Conservation (phyloP, 1,140 invertebrate genomes). For the Drosophila setifemur region DNA sequence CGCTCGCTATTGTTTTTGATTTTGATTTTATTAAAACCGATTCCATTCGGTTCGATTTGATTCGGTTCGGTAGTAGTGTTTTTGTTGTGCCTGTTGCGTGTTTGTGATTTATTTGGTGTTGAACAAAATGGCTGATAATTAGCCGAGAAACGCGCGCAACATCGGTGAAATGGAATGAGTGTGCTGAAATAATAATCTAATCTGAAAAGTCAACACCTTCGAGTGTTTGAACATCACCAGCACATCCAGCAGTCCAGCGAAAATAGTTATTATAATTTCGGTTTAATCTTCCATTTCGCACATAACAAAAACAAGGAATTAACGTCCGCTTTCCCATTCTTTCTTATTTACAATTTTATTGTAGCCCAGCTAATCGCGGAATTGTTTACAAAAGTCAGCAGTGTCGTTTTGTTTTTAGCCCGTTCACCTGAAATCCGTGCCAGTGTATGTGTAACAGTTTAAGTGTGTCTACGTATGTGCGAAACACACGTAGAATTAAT, state of each 20-base stretch:
- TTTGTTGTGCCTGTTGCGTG: slow-evolving; percentile 23
- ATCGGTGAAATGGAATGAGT: slow-evolving; percentile 30
- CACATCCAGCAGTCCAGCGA: slow-evolving; percentile 9
- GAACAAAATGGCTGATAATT: slow-evolving; percentile 60
- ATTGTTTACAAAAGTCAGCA: slow-evolving; percentile 51
- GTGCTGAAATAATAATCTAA: slow-evolving; percentile 38
- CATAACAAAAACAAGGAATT: slow-evolving; percentile 20
- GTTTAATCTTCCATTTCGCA: slow-evolving; percentile 43
- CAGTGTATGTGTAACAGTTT: slow-evolving; percentile 1
- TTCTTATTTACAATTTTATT: slow-evolving; percentile 33
- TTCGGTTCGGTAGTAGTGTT: slow-evolving; percentile 15
- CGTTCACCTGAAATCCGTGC: slow-evolving; percentile 11
- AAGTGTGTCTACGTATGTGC: neutral
- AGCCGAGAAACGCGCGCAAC: slow-evolving; percentile 5
- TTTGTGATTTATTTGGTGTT: slow-evolving; percentile 63
- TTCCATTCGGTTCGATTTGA: too few relatives aligned
- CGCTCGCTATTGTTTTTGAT: neutral
- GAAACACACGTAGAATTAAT: slow-evolving; percentile 27
- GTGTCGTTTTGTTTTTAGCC: slow-evolving; percentile 29
- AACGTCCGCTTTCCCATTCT: slow-evolving; percentile 11
- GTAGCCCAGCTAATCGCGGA: slow-evolving; percentile 36
- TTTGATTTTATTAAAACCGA: slow-evolving; percentile 31
- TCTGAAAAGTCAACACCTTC: slow-evolving; percentile 43
- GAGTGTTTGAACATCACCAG: slow-evolving; percentile 33
- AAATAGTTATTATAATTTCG: slow-evolving; percentile 64